Conservation (phyloP, 2,113 vertebrate species). For the Cathartes aura region DNA sequence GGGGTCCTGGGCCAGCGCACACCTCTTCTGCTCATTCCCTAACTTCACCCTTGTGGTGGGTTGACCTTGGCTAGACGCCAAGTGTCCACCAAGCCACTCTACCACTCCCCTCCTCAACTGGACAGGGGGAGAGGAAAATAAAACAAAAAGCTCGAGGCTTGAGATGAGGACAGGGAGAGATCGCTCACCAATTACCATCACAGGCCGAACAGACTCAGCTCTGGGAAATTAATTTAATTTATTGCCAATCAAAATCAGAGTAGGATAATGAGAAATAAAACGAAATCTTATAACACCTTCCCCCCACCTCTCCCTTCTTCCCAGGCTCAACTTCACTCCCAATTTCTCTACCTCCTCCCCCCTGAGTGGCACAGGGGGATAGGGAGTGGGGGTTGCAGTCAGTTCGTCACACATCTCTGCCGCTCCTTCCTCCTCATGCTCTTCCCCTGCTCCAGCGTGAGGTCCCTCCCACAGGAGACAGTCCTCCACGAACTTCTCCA, state of each 20-base stretch:
- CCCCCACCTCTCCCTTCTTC: not conserved
- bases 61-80: not conserved
- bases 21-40: not conserved
- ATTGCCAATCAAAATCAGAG: not conserved
- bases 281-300: not conserved
- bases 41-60: not conserved
- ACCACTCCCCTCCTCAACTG: not conserved
- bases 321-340: not conserved
- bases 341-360: not conserved
- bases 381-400: fast-evolving
- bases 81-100: not conserved
- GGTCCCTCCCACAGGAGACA: not conserved
- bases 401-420: not conserved
- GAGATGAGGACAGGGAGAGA: not conserved
- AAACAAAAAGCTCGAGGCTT: fast-evolving
- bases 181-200: not conserved
- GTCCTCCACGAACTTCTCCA: not conserved
- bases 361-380: fast-evolving
- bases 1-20: not conserved
- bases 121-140: not conserved
- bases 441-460: not conserved
- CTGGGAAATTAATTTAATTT: not conserved
- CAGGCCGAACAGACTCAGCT: not conserved
- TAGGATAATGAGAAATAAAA: not conserved
- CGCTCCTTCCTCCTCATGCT: not conserved